Percentiles rank a stretch among this genome's conserved stretches.
phyloP scores from a whole-genome alignment of 1,140 invertebrate species.

The Araneus ventricosus region DNA sequence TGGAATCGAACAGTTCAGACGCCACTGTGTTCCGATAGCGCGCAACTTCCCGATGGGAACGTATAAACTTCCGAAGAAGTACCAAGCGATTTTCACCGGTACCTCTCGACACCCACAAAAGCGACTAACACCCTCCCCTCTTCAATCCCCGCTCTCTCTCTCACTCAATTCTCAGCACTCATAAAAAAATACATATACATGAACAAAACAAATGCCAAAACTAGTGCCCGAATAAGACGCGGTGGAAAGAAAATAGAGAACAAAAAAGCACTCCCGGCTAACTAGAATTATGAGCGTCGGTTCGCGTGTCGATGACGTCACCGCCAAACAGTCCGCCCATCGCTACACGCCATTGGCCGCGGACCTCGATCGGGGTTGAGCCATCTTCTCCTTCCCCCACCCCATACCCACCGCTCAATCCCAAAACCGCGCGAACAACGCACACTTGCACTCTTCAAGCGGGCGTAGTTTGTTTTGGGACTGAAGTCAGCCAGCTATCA shows the following conservation, averaged over 20 bases:
- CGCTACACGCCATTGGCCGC: slow-evolving; percentile 38
- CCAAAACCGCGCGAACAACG: slow-evolving; percentile 56
- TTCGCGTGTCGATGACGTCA: slow-evolving; percentile 72
- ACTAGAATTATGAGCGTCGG: slow-evolving; percentile 72
- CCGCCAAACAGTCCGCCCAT: slow-evolving; percentile 26
- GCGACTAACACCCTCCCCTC: slow-evolving; percentile 35
- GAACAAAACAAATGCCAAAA: slow-evolving; percentile 35
- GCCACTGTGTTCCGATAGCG: neutral
- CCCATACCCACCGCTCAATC: neutral
- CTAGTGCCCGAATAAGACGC: slow-evolving; percentile 25
- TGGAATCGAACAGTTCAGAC: neutral
- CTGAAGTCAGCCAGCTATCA: slow-evolving; percentile 20
- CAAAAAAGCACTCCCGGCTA: slow-evolving; percentile 47
- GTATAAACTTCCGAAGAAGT: slow-evolving; percentile 20
- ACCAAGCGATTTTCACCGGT: slow-evolving; percentile 21
- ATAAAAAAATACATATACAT: slow-evolving; percentile 52
- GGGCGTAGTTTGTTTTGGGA: slow-evolving; percentile 67
- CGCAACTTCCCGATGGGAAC: neutral
- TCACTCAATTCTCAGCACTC: slow-evolving; percentile 10
- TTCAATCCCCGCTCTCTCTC: slow-evolving; percentile 36
- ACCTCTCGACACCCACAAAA: slow-evolving; percentile 7
- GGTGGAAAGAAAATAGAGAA: slow-evolving; percentile 35
- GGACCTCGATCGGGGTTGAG: slow-evolving; percentile 13
- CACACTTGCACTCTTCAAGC: slow-evolving; percentile 44
- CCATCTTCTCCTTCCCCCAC: slow-evolving; percentile 44